Evolutionary conservation across 2,888 invertebrate genomes (phyloP).

Genomic region (Parnassius mnemosyne): DNA sequence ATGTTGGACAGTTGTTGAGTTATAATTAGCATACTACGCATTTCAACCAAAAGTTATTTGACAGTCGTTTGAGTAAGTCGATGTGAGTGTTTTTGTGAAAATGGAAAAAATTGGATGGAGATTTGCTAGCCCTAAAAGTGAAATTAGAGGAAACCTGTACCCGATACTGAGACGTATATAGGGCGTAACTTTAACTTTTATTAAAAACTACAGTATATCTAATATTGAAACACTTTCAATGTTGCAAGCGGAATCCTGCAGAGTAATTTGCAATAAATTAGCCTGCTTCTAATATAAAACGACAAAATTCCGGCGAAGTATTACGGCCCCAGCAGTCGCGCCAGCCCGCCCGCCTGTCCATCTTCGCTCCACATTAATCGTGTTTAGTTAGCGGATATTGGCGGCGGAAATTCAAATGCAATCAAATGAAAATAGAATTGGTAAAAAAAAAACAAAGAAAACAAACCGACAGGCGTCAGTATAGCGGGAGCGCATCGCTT

Average conservation of each 20-base stretch:
- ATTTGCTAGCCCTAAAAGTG: too few relatives aligned
- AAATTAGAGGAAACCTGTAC: too few relatives aligned
- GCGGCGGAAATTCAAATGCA: constrained; percentile 80
- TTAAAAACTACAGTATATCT: constrained; percentile 34
- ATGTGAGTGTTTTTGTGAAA: too few relatives aligned
- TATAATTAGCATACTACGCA: too few relatives aligned
- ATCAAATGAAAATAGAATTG: constrained; percentile 80
- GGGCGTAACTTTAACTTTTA: too few relatives aligned
- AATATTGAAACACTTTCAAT: constrained; percentile 46
- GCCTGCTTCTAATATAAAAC: constrained; percentile 78
- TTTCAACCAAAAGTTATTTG: too few relatives aligned
- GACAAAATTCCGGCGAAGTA: constrained; percentile 71
- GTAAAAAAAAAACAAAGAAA: constrained; percentile 75
- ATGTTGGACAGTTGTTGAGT: too few relatives aligned
- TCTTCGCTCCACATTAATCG: constrained; percentile 78
- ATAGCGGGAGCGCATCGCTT: constrained; percentile 60
- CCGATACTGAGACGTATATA: too few relatives aligned
- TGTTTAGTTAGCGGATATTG: constrained; percentile 82
- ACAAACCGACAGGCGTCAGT: constrained; percentile 80
- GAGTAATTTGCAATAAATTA: constrained; percentile 79
- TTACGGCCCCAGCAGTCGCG: constrained; percentile 48
- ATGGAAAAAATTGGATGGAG: too few relatives aligned
- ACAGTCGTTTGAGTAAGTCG: too few relatives aligned
- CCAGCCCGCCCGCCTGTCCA: constrained; percentile 69
- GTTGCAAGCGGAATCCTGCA: constrained; percentile 63